Base-by-base conservation (phyloP, 1,140 invertebrate genomes). In the Sycophila sp. region DNA sequence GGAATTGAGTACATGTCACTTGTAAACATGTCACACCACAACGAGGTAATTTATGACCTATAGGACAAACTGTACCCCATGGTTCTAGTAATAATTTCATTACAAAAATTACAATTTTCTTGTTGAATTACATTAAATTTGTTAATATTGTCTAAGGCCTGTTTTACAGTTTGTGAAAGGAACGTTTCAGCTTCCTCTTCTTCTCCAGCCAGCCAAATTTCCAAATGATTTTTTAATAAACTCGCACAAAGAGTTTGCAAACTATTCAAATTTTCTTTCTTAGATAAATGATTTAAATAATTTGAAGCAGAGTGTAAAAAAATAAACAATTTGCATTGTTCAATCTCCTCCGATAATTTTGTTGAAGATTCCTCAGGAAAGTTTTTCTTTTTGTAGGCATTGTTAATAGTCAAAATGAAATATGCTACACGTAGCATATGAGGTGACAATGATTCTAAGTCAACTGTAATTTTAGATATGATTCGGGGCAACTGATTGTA, bases 21-120 rank as follows among this genome's bases (percentile, higher is more conserved):
- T 85, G 84, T 17, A 83, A 74, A 10, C 83, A 69, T 11, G 83
- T 86, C n/a, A 80, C 47, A 10, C 80, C 76, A 70, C 85, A 86
- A 65, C 85, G 78, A 4, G 81, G 75, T 45, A 86, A 73, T 47
- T 81, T 79, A 51, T 86, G 85, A 15, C 83, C 84, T 0, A 42
- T 55, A 0, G 79, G 64, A 72, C 85, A 86, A 2, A 65, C 71
- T 2, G 66, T 69, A 13, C 75, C 76, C 78, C 79, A 83, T 0
- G 81, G 74, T 34, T 83, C 80, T 4, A n/a, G 69, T 74, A 55
- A 86, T 77, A 0, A 65, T 19, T 63, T 75, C 74, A 0, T 68
- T 63, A 13, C 85, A 86, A 3, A 85, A 60, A 38, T 76, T 76
- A 10, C 85, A 86, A 5, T 65, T 42, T 40, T 86, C 85, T 2